These are phyloP conservation scores for Podiceps cristatus DNA, from an alignment of 2,113 vertebrate species.

Conservation along the genomic window DNA sequence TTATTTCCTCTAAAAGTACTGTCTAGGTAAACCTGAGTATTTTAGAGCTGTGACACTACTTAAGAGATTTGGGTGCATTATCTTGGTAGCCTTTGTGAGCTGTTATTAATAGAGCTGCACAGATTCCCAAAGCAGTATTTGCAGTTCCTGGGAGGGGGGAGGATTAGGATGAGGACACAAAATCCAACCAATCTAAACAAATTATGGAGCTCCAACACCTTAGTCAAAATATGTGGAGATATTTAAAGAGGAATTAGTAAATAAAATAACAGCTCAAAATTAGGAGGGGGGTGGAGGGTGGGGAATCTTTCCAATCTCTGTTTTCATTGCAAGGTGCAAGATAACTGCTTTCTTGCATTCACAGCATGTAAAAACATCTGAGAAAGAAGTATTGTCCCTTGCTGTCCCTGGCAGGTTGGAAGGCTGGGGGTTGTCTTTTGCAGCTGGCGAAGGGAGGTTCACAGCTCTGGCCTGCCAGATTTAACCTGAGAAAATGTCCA, in stretches of 20 bases:
- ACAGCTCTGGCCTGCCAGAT: not conserved
- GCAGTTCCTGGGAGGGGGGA: not conserved
- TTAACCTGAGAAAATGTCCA: not conserved
- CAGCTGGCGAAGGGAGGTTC: not conserved
- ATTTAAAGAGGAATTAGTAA: not conserved
- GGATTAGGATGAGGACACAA: not conserved
- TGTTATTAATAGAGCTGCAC: not conserved
- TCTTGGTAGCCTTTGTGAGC: slow-evolving; percentile 23
- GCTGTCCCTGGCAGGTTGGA: not conserved
- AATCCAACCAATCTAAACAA: not conserved
- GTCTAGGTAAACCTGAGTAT: not conserved
- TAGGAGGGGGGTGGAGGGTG: not conserved
- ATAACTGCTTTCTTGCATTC: not conserved
- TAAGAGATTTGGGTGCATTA: slow-evolving; percentile 45
- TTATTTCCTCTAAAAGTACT: not conserved
- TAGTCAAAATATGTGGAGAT: not conserved
- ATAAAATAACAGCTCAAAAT: not conserved
- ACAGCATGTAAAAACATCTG: not conserved
- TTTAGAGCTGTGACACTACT: slow-evolving; percentile 32
- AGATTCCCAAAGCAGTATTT: not conserved
- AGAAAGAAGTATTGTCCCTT: not conserved
- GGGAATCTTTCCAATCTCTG: not conserved
- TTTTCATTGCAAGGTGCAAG: not conserved
- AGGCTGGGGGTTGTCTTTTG: not conserved
- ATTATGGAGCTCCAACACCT: not conserved